Evolutionary conservation across 2,797 vertebrate species (phyloP), one percentile per base, ranked within the genome.

Genomic region (Chaunax sp.): DNA sequence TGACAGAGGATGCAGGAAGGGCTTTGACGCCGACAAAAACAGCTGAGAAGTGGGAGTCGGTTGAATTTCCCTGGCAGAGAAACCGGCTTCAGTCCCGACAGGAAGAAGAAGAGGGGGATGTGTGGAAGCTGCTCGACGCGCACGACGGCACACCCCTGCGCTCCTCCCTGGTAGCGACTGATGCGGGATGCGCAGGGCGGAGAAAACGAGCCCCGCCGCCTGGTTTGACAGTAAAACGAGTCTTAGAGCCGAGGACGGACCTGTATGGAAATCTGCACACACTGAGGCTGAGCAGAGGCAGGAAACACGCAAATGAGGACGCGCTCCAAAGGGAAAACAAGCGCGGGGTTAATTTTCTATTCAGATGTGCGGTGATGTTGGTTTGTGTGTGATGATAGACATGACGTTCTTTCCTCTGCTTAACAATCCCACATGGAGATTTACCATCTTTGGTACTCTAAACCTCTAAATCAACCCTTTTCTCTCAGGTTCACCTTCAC

Each of bases 201-300:
- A 64, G 78, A 23, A 1, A 70, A 7, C 33, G 26, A 60, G 55
- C 41, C 12, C 2, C 44, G 41, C 63, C 63, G 74, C 61, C 76
- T 72, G 64, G 1, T 90, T 88, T 91, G 80, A 75, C 76, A 68
- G 83, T 64, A 80, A 92, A 90, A 90, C 67, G 33, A 79, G 52
- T 3, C 14, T 46, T 5, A 46, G 30, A 56, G 66, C 53, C 0
- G 35, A 43, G 14, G 56, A 46, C 50, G 51, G 84, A 86, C 77
- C 87, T 84, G 84, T 62, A 88, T 79, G 87, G 80, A 90, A 88
- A 87, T 81, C 3, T 0, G 8, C 43, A 26, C 49, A 18, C 47
- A 14, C 51, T 0, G 45, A 49, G 58, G 38, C 46, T n/a, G 26
- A 14, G 61, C 43, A 1, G 7, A 20, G 65, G 61, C 19, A 63